Evolutionary conservation across 2,797 vertebrate species (phyloP), one percentile per base, ranked within the genome.

Genomic region (Clarias fuscus): DNA sequence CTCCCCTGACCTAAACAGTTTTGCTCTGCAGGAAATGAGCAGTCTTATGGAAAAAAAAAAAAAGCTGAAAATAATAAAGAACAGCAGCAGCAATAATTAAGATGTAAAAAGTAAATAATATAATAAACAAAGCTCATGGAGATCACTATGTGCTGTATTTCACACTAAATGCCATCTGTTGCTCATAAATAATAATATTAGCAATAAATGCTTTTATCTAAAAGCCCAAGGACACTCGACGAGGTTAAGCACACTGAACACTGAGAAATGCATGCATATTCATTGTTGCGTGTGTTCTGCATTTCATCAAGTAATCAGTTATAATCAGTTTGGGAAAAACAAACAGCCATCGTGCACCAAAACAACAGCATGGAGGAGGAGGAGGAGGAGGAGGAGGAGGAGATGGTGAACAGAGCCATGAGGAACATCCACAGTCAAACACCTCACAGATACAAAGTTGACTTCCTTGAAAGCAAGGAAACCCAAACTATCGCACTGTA

Each of bases 131-230:
- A 78, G 56, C 37, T 59, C 56, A 78, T 22, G 56, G 30, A 76
- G 48, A 76, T 30, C 15, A 4, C 48, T 30, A n/a, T 58, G 17
- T 27, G 17, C 27, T 77, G 75, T 22, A 59, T 22, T 78, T 77
- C 75, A 59, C 75, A 77, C 27, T 77, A 77, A 77, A 59, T 33
- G 27, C 56, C 17, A 37, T 77, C 56, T 78, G 75, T 59, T 77
- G 17, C 56, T 59, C 17, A 59, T 59, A 78, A 78, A 78, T 59
- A 59, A 70, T 33, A 33, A 59, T 59, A 22, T 78, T 59, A 27
- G 24, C 22, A 33, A 33, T 33, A 30, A 77, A 33, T 58, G 17
- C 75, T 33, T 77, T 30, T 58, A 4, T 77, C 30, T 58, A 18
- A 59, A 58, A 58, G 53, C n/a, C 73, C 27, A 77, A 77, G 72